Base-by-base conservation (phyloP, 2,113 vertebrate genomes). In the Chloropsis cyanopogon region DNA sequence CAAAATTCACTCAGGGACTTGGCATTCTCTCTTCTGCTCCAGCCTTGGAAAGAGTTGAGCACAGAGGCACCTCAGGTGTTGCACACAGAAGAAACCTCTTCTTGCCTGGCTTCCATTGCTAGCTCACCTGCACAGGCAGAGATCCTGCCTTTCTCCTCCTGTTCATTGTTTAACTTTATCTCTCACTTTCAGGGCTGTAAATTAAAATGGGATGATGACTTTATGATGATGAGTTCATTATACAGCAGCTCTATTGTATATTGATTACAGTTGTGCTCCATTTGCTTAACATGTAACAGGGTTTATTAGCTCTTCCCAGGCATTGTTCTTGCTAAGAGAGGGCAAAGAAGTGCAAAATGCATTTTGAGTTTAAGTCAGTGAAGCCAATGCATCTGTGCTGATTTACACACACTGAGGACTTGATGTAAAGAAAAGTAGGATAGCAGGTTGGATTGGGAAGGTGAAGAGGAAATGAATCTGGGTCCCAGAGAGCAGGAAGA, bases 151-250 rank as follows among this genome's bases (percentile, higher is more conserved):
- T 76, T 90, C 90, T 86, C 53, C 68, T 96, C 53, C 94, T 87
- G 56, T 56, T 92, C 70, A 50, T 86, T 90, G 78, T 94, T 96
- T 76, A 94, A 96, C 93, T 95, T 97, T 96, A 95, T 95, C 92
- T 95, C 84, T 71, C 73, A 12, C 71, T 93, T 93, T 90, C 95
- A 93, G 94, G 49, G 60, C 73, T 84, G 81, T 95, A 96, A 96
- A 95, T 96, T 94, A 88, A 82, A 93, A 95, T 16, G 73, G 89
- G 86, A 50, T 82, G 42, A 92, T 88, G 91, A 64, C 81, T 97
- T 93, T 77, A 96, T 66, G 92, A 64, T 94, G 90, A 92, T 96
- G 92, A 90, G 86, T 93, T 96, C 81, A 73, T 97, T 96, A 90
- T 90, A 56, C 77, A 49, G 83, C 39, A 92, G 35, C 64, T 91